Evolutionary conservation across 2,797 vertebrate species (phyloP).

Genomic region (Pogonophryne albipinna): DNA sequence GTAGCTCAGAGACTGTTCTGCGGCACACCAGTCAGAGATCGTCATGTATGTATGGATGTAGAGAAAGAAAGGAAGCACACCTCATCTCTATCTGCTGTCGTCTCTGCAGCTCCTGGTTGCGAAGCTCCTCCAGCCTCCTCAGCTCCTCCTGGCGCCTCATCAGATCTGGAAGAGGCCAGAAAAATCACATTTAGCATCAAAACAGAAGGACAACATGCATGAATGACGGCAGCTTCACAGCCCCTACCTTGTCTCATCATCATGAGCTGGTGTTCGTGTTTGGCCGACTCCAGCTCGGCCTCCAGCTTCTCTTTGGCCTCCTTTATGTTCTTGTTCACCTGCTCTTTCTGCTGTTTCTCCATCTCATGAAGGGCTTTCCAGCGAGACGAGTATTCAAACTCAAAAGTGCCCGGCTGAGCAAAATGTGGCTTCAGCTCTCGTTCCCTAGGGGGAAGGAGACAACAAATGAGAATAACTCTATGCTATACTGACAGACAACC

Average conservation of each 20-base stretch:
- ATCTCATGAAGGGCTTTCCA: slow-evolving; percentile 99
- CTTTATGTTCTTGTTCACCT: slow-evolving; percentile 95
- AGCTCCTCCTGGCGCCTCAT: slow-evolving; percentile 98
- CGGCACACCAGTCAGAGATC: too few species aligned
- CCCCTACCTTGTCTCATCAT: slow-evolving; percentile 96
- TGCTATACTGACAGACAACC: too few species aligned
- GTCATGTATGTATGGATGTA: too few species aligned
- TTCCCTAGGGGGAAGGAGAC: slow-evolving; percentile 84
- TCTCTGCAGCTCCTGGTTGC: slow-evolving; percentile 97
- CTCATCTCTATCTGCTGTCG: slow-evolving; percentile 97
- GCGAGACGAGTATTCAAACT: slow-evolving; percentile 97
- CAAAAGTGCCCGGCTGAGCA: slow-evolving; percentile 97
- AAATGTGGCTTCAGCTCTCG: slow-evolving; percentile 93
- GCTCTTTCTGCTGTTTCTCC: slow-evolving; percentile 96
- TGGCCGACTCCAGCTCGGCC: slow-evolving; percentile 97
- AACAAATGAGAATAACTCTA: neutral
- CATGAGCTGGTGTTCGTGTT: slow-evolving; percentile 98
- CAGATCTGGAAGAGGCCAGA: slow-evolving; percentile 88
- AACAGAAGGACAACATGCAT: neutral
- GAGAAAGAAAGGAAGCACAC: slow-evolving; percentile 70
- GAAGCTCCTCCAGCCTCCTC: slow-evolving; percentile 94
- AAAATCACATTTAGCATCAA: neutral
- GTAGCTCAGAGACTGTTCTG: too few species aligned
- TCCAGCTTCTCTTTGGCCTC: slow-evolving; percentile 98
- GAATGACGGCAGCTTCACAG: too few species aligned